Percentiles rank a stretch among this genome's conserved stretches.
phyloP scores from a whole-genome alignment of 2,113 vertebrate genomes.

The Gymnogyps californianus region DNA sequence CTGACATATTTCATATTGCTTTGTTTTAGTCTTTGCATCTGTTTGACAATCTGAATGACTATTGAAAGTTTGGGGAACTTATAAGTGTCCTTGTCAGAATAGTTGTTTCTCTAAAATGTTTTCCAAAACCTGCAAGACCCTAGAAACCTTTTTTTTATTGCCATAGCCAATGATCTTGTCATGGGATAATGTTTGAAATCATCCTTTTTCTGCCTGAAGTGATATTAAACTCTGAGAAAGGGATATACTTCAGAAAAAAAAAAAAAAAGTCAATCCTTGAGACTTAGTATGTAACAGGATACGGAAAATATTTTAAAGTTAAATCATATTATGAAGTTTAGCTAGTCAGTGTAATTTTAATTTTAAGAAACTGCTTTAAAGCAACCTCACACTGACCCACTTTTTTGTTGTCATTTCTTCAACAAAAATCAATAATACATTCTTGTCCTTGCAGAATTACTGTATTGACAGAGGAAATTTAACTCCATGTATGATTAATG shows the following conservation, averaged over 20 bases:
- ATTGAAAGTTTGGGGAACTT: neutral
- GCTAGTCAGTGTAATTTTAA: neutral
- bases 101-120: neutral
- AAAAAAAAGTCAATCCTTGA: neutral
- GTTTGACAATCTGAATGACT: neutral
- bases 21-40: neutral
- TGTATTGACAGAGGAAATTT: constrained; percentile 5
- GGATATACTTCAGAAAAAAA: rapidly evolving
- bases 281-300: neutral
- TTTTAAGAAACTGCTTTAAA: neutral
- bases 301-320: neutral
- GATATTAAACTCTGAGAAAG: neutral
- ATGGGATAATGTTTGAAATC: neutral
- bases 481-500: constrained; percentile 15
- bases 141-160: neutral
- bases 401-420: neutral
- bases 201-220: neutral
- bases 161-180: neutral
- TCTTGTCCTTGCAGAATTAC: neutral
- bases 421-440: neutral
- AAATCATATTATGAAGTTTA: constrained; percentile 3
- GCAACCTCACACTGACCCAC: neutral
- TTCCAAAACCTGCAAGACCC: neutral
- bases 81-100: neutral
- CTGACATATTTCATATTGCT: neutral